Evolutionary conservation across 53 echinoderm and acorn worm species (phyloP), one percentile per base, ranked within the genome.

Genomic region (Luidia sarsii): DNA sequence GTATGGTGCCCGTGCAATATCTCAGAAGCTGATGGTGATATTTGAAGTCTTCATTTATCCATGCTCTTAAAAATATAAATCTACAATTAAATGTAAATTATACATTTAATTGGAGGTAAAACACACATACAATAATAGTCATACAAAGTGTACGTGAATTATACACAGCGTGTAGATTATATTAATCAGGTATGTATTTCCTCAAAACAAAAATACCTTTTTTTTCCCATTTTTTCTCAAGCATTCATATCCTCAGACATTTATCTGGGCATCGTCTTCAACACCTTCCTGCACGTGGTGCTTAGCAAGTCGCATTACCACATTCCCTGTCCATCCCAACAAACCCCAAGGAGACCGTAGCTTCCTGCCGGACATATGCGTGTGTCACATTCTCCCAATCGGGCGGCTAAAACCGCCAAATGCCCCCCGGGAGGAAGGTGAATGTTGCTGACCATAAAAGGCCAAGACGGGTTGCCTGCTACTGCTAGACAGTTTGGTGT

Each of bases 361-460:
- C 34, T 54, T 53, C 72, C 56, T 71, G 13, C 2, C 16, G 30
- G 64, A 64, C 64, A 3, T 64, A 51, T 71, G 37, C 55, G 39
- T 37, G 54, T 36, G 35, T 35, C 33, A 29, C 63, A 63, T 71
- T 52, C 37, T 7, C 49, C 37, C 37, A 37, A 49, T 71, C 24
- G 15, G 5, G 55, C 15, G 14, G 48, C 23, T 27, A 21, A 52
- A 37, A 71, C 35, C 38, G 38, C 56, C 53, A 8, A 18, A 8
- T 37, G 6, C 15, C 3, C 61, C 32, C 31, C 36, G 3, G 0
- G 20, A 11, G 14, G 16, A 29, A 14, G 46, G 4, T 66, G 67
- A 43, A 46, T 66, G 72, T 39, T 71, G 55, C 18, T 23, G 23
- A 22, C 72, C 55, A 49, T 71, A 71, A 71, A 71, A 71, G 72